Percentiles rank a stretch among this genome's conserved stretches.
These are phyloP conservation scores for zebrafish (Danio rerio) DNA, from an alignment of 2,113 vertebrate species.

Conservation along the genomic window DNA sequence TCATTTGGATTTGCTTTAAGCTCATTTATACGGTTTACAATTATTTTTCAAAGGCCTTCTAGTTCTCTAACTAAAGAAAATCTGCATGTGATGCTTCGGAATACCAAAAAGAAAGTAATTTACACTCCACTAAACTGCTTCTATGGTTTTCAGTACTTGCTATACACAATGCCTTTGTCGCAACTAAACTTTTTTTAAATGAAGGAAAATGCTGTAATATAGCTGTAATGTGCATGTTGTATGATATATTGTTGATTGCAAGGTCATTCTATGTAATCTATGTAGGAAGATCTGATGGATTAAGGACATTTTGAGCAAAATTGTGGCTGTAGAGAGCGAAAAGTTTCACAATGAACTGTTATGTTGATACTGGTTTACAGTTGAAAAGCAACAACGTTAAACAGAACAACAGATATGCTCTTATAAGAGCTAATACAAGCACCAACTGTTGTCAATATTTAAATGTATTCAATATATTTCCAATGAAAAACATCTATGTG, in stretches of 20 bases:
- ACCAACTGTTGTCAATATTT: neutral
- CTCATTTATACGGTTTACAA: neutral
- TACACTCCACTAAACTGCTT: neutral
- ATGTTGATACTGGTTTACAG: neutral
- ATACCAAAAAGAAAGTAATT: constrained; percentile 1
- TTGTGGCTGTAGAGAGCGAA: neutral
- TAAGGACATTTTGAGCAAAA: neutral
- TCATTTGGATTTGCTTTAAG: neutral
- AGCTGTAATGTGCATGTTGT: constrained; percentile 38
- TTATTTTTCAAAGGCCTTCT: neutral
- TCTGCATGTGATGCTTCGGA: constrained; percentile 5
- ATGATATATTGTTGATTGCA: constrained; percentile 17
- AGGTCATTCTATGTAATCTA: constrained; percentile 15
- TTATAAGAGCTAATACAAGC: constrained; percentile 19
- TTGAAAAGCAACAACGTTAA: constrained; percentile 40
- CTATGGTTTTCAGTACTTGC: neutral
- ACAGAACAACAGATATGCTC: constrained; percentile 4
- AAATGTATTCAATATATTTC: constrained; percentile 8
- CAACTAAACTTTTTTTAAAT: neutral
- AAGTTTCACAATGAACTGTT: neutral
- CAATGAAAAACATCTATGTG: neutral
- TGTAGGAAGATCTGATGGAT: neutral
- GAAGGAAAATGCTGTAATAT: constrained; percentile 16
- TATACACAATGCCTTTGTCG: constrained; percentile 44
- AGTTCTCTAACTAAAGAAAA: neutral